A percentile compares a stretch with the other conserved stretches of the same genome.
Conservation (phyloP, 2,113 vertebrate genomes). For the Edolisoma coerulescens region DNA sequence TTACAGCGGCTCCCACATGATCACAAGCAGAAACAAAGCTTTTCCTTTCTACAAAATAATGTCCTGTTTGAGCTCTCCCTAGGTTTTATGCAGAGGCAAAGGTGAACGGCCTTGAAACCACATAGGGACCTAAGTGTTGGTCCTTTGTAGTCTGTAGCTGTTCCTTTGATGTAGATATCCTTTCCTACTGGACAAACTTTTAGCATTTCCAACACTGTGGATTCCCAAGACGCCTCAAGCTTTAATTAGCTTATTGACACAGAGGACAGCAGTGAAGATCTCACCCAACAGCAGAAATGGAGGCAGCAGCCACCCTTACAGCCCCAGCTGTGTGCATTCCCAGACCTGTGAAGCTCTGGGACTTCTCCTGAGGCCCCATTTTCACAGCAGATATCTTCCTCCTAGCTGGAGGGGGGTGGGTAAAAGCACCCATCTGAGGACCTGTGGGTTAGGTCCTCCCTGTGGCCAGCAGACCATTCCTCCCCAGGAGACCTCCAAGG, state of each 20-base stretch:
- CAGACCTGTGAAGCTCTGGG: not conserved
- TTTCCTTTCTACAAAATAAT: not conserved
- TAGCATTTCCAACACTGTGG: not conserved
- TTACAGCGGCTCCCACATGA: not conserved
- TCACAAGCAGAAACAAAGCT: not conserved
- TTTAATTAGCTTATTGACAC: not conserved
- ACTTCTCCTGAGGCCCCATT: not conserved
- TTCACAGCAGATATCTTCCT: not conserved
- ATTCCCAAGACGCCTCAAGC: not conserved
- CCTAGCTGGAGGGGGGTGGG: not conserved
- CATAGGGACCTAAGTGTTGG: not conserved
- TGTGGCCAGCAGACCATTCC: not conserved
- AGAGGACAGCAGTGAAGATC: not conserved
- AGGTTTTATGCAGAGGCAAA: not conserved
- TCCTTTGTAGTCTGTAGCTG: not conserved
- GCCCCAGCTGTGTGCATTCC: not conserved
- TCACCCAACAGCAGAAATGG: not conserved
- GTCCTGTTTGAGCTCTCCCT: not conserved
- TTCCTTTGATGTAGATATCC: constrained; percentile 5
- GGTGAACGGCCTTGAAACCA: not conserved
- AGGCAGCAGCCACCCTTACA: not conserved
- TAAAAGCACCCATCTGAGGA: not conserved
- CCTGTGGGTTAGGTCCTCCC: not conserved
- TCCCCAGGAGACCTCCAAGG: not conserved
- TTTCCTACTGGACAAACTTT: not conserved